phyloP scores from a whole-genome alignment of 2,113 vertebrate species.

The Neogobius melanostomus region DNA sequence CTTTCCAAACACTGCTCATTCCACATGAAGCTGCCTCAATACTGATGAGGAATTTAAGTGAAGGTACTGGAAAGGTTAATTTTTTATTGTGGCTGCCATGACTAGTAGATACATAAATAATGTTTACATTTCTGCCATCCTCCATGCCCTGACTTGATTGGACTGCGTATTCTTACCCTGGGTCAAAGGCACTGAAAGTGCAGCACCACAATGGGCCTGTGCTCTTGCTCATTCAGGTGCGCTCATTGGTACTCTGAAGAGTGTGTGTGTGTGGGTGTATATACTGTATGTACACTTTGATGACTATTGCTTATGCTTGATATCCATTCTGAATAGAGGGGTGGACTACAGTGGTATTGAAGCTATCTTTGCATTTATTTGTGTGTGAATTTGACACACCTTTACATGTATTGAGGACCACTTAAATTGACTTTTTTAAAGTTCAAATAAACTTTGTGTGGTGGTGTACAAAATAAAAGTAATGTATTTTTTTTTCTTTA shows the following conservation, averaged over 20 bases:
- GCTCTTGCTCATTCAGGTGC: constrained; percentile 55
- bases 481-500: constrained; percentile 66
- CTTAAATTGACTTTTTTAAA: constrained; percentile 59
- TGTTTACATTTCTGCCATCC: constrained; percentile 46
- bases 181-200: constrained; percentile 69
- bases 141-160: constrained; percentile 39
- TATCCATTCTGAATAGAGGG: constrained; percentile 58
- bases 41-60: constrained; percentile 47
- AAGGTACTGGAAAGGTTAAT: constrained; percentile 56
- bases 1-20: not conserved
- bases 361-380: constrained; percentile 63
- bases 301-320: constrained; percentile 65
- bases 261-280: constrained; percentile 7
- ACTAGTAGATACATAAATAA: constrained; percentile 27
- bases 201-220: constrained; percentile 62
- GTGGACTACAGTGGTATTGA: constrained; percentile 64
- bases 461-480: constrained; percentile 78
- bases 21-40: constrained; percentile 48
- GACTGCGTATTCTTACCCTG: constrained; percentile 52
- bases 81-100: constrained; percentile 35
- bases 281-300: constrained; percentile 47
- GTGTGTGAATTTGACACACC: constrained; percentile 59
- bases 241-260: constrained; percentile 66
- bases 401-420: constrained; percentile 70
- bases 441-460: constrained; percentile 68